These are phyloP conservation scores for Saxicola maurus DNA, from an alignment of 2,797 vertebrate species.

Conservation along the genomic window DNA sequence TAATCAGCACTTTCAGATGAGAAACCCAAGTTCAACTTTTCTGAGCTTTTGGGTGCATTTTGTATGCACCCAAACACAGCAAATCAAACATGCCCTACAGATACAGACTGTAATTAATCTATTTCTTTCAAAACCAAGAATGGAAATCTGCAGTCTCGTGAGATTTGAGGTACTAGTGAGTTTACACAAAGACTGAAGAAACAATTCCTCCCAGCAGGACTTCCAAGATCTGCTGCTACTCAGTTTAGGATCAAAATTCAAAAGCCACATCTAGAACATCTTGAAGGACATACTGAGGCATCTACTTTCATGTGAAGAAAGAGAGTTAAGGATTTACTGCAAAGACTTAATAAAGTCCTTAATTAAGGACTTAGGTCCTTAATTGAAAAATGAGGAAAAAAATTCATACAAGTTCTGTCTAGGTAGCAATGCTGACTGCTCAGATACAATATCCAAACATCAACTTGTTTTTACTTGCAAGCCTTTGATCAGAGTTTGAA, in stretches of 20 bases:
- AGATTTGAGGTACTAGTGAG: neutral
- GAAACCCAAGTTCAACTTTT: neutral
- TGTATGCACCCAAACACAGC: neutral
- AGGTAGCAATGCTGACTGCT: neutral
- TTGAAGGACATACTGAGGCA: neutral
- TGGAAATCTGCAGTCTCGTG: neutral
- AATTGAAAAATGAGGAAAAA: neutral
- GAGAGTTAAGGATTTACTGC: neutral
- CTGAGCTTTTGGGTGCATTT: neutral
- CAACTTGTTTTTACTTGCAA: neutral
- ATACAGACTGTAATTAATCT: neutral
- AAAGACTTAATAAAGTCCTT: neutral
- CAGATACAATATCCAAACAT: neutral
- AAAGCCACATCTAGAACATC: neutral
- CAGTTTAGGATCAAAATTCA: neutral
- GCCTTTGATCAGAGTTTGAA: neutral
- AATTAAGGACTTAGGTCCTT: neutral
- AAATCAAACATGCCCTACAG: neutral
- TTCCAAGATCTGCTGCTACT: neutral
- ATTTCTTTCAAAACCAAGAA: neutral
- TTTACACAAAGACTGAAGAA: neutral
- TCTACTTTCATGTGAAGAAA: neutral
- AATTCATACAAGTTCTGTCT: neutral
- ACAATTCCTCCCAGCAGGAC: neutral
- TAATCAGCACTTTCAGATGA: constrained; percentile 13